Percentiles rank a stretch among this genome's conserved stretches.
Conservation (phyloP, 2,113 vertebrate species). For the Chinchilla lanigera region DNA sequence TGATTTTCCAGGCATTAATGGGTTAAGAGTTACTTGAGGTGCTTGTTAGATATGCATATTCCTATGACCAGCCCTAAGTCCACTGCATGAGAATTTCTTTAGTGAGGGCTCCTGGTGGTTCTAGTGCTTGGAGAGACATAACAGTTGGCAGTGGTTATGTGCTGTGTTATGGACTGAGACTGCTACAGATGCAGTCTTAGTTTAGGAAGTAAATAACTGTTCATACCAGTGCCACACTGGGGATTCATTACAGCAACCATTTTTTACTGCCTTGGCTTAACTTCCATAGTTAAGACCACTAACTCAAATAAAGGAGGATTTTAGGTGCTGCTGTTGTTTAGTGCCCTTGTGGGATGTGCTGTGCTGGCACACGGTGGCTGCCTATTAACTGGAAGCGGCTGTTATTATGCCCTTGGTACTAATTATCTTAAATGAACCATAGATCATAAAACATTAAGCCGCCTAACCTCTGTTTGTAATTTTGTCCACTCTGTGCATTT, state of each 20-base stretch:
- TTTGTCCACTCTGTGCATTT: conserved; percentile 60
- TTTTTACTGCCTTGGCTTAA: background rate
- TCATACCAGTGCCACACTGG: background rate
- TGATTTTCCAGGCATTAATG: background rate
- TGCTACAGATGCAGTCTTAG: conserved; percentile 16
- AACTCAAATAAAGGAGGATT: background rate
- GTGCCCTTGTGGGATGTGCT: conserved; percentile 36
- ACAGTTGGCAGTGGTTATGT: background rate
- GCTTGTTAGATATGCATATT: background rate
- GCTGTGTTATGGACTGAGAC: background rate
- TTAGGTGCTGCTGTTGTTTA: background rate
- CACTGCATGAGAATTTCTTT: background rate
- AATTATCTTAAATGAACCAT: conserved; percentile 77
- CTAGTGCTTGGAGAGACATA: background rate
- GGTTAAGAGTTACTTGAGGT: background rate
- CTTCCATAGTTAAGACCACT: background rate
- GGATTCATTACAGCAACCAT: background rate
- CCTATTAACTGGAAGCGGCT: conserved; percentile 72
- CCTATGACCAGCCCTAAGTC: background rate
- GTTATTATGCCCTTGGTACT: conserved; percentile 70
- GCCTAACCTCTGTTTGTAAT: conserved; percentile 69
- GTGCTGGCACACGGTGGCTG: conserved; percentile 21
- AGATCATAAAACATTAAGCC: conserved; percentile 43
- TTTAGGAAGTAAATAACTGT: background rate
- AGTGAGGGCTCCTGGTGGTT: background rate